Evolutionary conservation across 2,113 vertebrate species (phyloP).

Genomic region (Eulemur rufifrons): DNA sequence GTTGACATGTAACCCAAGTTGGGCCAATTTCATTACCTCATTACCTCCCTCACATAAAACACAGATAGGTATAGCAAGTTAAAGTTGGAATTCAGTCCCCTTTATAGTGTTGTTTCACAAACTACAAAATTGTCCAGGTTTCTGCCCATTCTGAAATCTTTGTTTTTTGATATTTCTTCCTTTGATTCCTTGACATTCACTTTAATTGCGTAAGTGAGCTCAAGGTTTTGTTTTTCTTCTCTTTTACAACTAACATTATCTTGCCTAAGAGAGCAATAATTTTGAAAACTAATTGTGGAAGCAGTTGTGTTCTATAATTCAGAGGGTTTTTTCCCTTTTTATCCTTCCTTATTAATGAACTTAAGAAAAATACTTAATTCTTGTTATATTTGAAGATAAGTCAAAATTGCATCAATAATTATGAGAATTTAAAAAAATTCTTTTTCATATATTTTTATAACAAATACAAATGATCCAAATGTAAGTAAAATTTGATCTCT

Average conservation of each 20-base stretch:
- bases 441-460: slow-evolving; percentile 1
- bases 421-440: background rate
- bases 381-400: background rate
- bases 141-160: background rate
- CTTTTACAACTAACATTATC: background rate
- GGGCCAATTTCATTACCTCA: slow-evolving; percentile 1
- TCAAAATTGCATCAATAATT: background rate
- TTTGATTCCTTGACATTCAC: background rate
- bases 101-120: background rate
- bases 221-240: background rate
- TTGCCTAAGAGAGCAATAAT: background rate
- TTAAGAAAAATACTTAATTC: background rate
- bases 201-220: background rate
- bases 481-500: background rate
- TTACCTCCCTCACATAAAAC: background rate
- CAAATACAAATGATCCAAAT: background rate
- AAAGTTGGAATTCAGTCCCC: background rate
- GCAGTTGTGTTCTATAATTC: background rate
- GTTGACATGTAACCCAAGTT: background rate
- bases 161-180: background rate
- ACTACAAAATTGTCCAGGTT: background rate
- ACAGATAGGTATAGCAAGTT: background rate
- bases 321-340: background rate
- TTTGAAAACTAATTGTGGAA: background rate
- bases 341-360: background rate